Evolutionary conservation across 1,140 invertebrate species (phyloP), one percentile per base, ranked within the genome.

Genomic region (Pemphigus obesinymphae): DNA sequence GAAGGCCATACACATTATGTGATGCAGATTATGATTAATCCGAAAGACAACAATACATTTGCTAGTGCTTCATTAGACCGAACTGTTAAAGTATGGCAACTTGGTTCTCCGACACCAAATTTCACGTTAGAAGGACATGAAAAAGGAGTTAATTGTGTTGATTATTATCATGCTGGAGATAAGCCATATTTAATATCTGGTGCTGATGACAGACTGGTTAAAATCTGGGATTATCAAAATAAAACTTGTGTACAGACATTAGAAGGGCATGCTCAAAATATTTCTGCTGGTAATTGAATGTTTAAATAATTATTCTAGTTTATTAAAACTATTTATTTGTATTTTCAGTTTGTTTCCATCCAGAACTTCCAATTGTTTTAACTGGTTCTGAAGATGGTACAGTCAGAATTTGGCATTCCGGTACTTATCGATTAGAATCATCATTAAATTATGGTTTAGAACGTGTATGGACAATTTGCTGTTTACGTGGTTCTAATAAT

Each of bases 11-110:
- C 96, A 0, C 98, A 99, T 87, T 99, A 99, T 87, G 97, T 99
- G 0, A 99, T 99, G 98, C 97, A 99, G 88, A 95, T 99, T 85
- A 97, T 98, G 0, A 96, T 99, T 84, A 99, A 99, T 89, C 98
- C 98, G 0, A 99, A 99, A 87, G 98, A 99, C 86, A 99, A 99
- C 87, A 99, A 99, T 87, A 99, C 97, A n/a, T 99, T 99, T 89
- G 98, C 97, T 7, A 98, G 96, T 86, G 98, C 97, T 34, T 99
- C 97, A 29, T 89, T 99, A 2, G 98, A 99, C 88, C 92, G 96
- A 83, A 99, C 97, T 1, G 92, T 99, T 8, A 99, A 99, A 91
- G 95, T 94, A 87, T 99, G 97, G 97, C 97, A 99, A 85, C 89
- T 99, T 23, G 98, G 98, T 4, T 98, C 97, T 0, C 92, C 93